phyloP scores from a whole-genome alignment of 2,797 vertebrate species.

The Okamejei kenojei region DNA sequence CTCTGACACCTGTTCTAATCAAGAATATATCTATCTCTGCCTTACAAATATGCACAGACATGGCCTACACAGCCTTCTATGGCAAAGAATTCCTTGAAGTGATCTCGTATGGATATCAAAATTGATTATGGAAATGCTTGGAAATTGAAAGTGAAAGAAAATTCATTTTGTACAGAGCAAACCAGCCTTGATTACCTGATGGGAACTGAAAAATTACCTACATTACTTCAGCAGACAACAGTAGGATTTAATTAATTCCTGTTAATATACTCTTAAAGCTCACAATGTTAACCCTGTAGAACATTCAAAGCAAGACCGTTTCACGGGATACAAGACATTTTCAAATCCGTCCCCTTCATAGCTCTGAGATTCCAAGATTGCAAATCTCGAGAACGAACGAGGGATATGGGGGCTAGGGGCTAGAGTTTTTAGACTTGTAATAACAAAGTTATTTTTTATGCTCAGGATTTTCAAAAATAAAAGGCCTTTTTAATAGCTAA shows the following conservation, averaged over 20 bases:
- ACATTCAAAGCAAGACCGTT: background rate
- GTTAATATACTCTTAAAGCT: background rate
- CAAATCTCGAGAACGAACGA: background rate
- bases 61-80: no score
- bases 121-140: background rate
- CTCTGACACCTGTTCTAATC: no score
- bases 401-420: no score
- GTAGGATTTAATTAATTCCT: background rate
- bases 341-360: background rate
- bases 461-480: no score
- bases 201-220: background rate
- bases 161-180: background rate
- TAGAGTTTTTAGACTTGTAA: no score
- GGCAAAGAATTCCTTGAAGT: background rate
- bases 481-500: no score
- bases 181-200: background rate
- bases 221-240: background rate
- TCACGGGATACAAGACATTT: background rate
- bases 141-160: background rate
- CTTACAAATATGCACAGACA: no score
- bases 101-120: background rate
- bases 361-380: background rate
- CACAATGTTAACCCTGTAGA: background rate
- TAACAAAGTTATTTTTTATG: no score
- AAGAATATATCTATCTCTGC: no score